These are phyloP conservation scores for Kradibia gibbosae DNA, from an alignment of 1,140 invertebrate genomes.

Conservation along the genomic window DNA sequence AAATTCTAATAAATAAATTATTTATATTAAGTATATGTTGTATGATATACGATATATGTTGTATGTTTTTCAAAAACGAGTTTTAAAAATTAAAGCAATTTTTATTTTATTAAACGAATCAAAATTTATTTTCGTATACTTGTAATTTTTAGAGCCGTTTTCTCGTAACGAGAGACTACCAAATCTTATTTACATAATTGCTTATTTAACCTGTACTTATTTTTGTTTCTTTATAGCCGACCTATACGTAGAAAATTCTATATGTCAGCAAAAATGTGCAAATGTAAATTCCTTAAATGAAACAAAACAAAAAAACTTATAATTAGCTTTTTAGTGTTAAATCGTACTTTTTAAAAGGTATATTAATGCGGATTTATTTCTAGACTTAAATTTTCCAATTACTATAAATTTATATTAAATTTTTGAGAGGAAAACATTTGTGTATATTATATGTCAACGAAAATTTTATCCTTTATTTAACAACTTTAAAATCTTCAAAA, in stretches of 20 bases:
- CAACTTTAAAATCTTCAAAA: neutral
- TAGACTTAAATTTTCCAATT: too few species aligned
- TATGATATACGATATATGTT: neutral
- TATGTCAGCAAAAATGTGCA: too few species aligned
- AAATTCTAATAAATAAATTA: slow-evolving; percentile 12
- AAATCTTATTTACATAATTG: neutral
- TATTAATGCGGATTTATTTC: too few species aligned
- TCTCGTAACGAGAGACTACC: neutral
- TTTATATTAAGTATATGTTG: slow-evolving; percentile 30
- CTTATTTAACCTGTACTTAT: neutral
- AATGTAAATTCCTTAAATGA: neutral
- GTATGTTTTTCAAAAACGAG: neutral
- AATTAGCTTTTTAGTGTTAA: too few species aligned
- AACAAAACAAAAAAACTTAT: neutral
- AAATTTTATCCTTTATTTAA: too few species aligned
- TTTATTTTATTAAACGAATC: neutral
- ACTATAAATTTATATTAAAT: too few species aligned
- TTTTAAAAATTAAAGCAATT: neutral
- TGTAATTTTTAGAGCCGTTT: neutral
- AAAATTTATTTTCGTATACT: neutral
- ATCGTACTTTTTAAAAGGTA: too few species aligned
- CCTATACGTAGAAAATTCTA: too few species aligned
- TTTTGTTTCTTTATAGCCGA: neutral
- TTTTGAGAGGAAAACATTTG: too few species aligned
- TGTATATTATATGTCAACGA: slow-evolving; percentile 3